Conservation (phyloP, 1,140 invertebrate genomes). For the Drosophila rhopaloa region DNA sequence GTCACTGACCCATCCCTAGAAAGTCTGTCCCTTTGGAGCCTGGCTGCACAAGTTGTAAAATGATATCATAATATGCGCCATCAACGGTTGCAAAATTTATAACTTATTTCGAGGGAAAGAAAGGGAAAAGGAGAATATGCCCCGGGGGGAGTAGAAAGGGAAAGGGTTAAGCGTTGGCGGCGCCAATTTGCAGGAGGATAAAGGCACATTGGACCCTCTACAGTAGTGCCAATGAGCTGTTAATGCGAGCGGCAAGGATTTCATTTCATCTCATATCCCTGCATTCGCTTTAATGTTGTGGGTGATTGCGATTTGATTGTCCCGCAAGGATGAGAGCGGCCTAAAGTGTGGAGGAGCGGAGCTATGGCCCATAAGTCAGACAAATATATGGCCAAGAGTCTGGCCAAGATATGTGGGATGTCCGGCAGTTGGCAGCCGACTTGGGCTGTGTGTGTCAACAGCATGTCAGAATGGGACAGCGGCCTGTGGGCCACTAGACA, state of each 20-base stretch:
- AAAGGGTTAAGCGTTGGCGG: slow-evolving; percentile 66
- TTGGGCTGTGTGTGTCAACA: slow-evolving; percentile 74
- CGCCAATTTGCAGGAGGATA: slow-evolving; percentile 63
- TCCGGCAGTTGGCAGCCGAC: slow-evolving; percentile 66
- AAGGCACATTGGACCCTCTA: slow-evolving; percentile 58
- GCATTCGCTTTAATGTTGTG: slow-evolving; percentile 75
- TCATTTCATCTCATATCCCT: slow-evolving; percentile 64
- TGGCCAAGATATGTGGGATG: slow-evolving; percentile 70
- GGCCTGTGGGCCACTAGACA: slow-evolving; percentile 63
- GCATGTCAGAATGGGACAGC: slow-evolving; percentile 68
- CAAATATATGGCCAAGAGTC: slow-evolving; percentile 49
- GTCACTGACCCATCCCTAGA: slow-evolving; percentile 42
- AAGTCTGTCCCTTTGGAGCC: slow-evolving; percentile 18
- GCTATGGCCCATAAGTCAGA: slow-evolving; percentile 26
- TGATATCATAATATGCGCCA: slow-evolving; percentile 83
- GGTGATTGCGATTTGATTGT: slow-evolving; percentile 81
- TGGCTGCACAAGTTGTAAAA: slow-evolving; percentile 79
- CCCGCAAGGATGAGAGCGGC: neutral
- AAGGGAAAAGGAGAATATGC: slow-evolving; percentile 12
- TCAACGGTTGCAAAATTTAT: slow-evolving; percentile 83
- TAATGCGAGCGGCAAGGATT: slow-evolving; percentile 81
- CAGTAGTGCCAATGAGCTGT: slow-evolving; percentile 81
- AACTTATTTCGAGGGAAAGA: slow-evolving; percentile 68
- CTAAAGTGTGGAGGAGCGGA: neutral
- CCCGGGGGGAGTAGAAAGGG: neutral